Evolutionary conservation across 2,888 invertebrate species (phyloP).

Genomic region (Luperina nickerlii): DNA sequence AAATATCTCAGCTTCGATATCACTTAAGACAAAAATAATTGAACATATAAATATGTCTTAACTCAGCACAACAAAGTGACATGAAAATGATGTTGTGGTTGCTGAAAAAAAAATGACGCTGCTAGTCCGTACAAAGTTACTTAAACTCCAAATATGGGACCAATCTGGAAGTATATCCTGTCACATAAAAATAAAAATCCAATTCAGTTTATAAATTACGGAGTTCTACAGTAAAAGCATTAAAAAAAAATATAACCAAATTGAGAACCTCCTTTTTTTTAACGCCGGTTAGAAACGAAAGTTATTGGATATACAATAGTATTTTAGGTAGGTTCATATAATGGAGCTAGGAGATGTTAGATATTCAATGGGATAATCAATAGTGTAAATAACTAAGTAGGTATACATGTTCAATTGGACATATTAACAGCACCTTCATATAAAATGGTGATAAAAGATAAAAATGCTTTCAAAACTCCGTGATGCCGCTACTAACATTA

Average conservation of each 20-base stretch:
- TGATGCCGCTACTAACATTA: constrained; percentile 3
- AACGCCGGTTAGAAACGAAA: background rate
- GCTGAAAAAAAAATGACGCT: background rate
- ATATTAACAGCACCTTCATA: background rate
- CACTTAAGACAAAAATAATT: background rate
- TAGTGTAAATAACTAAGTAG: background rate
- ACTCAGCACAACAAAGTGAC: background rate
- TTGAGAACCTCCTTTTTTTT: too few relatives aligned
- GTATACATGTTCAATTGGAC: too few relatives aligned
- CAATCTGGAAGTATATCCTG: too few relatives aligned
- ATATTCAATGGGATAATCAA: background rate
- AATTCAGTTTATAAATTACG: too few relatives aligned
- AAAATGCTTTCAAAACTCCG: constrained; percentile 17
- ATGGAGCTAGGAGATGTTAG: background rate
- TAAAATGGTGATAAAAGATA: background rate
- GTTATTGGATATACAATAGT: background rate
- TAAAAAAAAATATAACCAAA: too few relatives aligned
- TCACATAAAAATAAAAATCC: too few relatives aligned
- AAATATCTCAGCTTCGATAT: background rate
- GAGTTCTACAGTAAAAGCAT: too few relatives aligned
- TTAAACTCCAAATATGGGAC: background rate
- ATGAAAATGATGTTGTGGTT: background rate
- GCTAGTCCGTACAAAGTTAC: background rate
- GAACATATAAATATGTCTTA: background rate
- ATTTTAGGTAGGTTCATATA: background rate